Conservation (phyloP, 2,888 invertebrate genomes). For the Phengaris alcon region DNA sequence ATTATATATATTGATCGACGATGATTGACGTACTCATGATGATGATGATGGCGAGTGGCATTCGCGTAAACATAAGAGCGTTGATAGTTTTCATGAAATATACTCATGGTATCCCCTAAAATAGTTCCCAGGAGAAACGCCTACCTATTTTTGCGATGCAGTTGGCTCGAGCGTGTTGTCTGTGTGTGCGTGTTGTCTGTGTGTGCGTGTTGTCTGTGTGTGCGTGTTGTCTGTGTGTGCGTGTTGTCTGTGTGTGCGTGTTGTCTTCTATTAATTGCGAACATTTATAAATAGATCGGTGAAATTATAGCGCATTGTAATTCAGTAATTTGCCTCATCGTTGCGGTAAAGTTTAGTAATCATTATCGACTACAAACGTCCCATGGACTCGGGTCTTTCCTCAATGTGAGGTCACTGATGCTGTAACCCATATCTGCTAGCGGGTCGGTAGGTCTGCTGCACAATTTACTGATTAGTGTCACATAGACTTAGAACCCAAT, state of each 20-base stretch:
- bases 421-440: no score
- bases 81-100: not conserved
- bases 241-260: not conserved
- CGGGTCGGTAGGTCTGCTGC: no score
- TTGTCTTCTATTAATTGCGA: not conserved
- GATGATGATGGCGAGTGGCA: no score
- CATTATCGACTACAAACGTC: no score
- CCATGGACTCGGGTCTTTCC: no score
- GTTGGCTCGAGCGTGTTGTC: not conserved
- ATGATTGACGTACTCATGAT: no score
- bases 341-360: not conserved
- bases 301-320: not conserved
- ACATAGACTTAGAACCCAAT: no score
- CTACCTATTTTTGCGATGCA: conserved; percentile 4
- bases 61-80: no score
- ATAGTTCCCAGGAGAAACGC: not conserved
- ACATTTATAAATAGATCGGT: not conserved
- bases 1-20: no score
- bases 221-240: not conserved
- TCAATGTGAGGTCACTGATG: no score
- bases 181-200: not conserved
- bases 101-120: not conserved
- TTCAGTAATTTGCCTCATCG: not conserved
- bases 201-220: not conserved
- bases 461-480: no score